Base-by-base conservation (phyloP, 1,140 invertebrate species). In the Physella acuta region DNA sequence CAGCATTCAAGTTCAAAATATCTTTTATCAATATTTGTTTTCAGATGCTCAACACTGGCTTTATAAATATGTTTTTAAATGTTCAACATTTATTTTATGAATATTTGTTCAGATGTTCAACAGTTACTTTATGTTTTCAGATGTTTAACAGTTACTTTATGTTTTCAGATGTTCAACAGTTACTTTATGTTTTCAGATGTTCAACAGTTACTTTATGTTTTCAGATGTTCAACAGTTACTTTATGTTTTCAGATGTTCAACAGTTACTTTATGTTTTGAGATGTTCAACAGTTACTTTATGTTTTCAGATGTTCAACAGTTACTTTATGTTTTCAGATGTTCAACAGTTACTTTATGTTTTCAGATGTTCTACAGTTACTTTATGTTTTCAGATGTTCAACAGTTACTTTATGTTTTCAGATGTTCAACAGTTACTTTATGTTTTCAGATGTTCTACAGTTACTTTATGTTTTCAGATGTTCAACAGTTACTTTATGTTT, bases 141-240 rank as follows among this genome's bases (percentile, higher is more conserved):
- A 94, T 99, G 89, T 99, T 94, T 83, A 99, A 99, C 83, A 95
- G 99, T 76, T 99, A 99, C 80, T n/a, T n/a, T n/a, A n/a, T n/a
- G 31, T 71, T 86, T 87, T 34, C 76, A 91, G 88, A 94, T 99
- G 89, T 99, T 94, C 83, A 99, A 99, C 83, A 95, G 99, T 76
- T 99, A 99, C 80, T n/a, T n/a, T n/a, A n/a, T n/a, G 31, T 71
- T 86, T 87, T 34, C 76, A 91, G 88, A 94, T 99, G 89, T 99
- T 94, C 83, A 99, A 99, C 83, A 95, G 99, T 76, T 99, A 99
- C 80, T n/a, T n/a, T n/a, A n/a, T n/a, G 31, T 71, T 86, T 87
- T 34, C 76, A 91, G 88, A 94, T 99, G 89, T 99, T 94, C 83
- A 99, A 99, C 83, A 95, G 99, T 76, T 99, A 99, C 80, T n/a